Percentiles rank a stretch among this genome's conserved stretches.
Conservation (phyloP, 2,797 vertebrate species). For the Apogon talboti region DNA sequence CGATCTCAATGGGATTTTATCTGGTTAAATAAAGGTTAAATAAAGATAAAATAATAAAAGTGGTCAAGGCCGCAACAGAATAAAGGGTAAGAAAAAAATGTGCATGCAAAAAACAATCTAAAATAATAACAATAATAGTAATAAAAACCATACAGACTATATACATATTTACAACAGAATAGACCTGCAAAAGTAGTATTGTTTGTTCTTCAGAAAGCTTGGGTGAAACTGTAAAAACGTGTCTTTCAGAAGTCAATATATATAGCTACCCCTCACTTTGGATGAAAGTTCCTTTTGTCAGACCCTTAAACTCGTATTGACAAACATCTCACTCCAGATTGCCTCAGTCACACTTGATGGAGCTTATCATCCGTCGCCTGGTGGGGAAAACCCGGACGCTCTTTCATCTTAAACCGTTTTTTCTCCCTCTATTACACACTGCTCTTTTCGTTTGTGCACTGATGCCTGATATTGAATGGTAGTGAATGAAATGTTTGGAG, state of each 20-base stretch:
- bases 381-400: conserved; percentile 2
- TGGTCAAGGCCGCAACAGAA: no score
- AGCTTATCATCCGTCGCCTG: conserved; percentile 28
- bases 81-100: no score
- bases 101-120: no score
- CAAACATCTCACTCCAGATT: conserved; percentile 42
- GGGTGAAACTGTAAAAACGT: not conserved
- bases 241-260: conserved; percentile 2
- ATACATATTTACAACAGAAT: no score
- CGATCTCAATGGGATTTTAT: no score
- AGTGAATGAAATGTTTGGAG: conserved; percentile 58
- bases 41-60: no score
- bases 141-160: no score
- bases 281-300: not conserved
- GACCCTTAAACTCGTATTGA: conserved; percentile 42
- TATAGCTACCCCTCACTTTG: conserved; percentile 7
- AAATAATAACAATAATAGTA: no score
- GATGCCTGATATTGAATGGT: conserved; percentile 61
- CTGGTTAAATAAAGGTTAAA: no score
- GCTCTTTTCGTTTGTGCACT: conserved; percentile 44
- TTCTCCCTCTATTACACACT: conserved; percentile 32
- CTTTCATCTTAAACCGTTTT: conserved; percentile 44
- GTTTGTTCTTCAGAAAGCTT: no score
- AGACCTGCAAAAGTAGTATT: no score
- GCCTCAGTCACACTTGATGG: conserved; percentile 37